Evolutionary conservation across 2,113 vertebrate species (phyloP), one percentile per base, ranked within the genome.

Genomic region (Holacanthus passer): DNA sequence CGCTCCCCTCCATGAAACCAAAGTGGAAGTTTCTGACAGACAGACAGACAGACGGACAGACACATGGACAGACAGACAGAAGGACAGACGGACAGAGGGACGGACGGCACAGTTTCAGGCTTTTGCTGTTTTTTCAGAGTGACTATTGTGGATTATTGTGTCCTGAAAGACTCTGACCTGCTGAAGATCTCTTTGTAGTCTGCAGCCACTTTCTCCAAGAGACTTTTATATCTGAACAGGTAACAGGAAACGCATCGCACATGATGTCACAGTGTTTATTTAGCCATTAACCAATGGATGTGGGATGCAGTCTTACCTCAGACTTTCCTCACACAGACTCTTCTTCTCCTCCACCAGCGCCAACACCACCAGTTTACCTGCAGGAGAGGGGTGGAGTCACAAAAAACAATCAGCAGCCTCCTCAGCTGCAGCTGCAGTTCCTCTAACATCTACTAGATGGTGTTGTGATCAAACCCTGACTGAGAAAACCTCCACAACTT

Each of bases 321-420:
- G 92, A 85, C 97, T 96, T 41, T 97, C 92, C 59, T 93, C 53
- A 75, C 96, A 95, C 69, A 88, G 90, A 27, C 95, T 95, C 84
- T 93, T 95, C 84, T 93, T 96, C 79, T 97, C 96, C 90, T 98
- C 96, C 91, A 98, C 94, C 85, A 99, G 82, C 32, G 95, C 97
- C 77, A 99, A 90, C 76, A 94, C 93, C 87, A 99, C 95, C 85
- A 99, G 95, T 92, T 98, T 98, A 87, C 95, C 98, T 99, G 83
- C n/a, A 37, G 50, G 31, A 62, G 7, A 66, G 52, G 69, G 52
- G 53, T 2, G 0, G 56, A 41, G 70, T 82, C 31, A 60, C 2
- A 35, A 47, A 32, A 70, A 47, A 60, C 48, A 77, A 70, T 69
- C 67, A 77, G 62, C n/a, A 71, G 41, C 17, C 7, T 52, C 22